Percentiles rank a stretch among this genome's conserved stretches.
Evolutionary conservation across 2,113 vertebrate species (phyloP).

Genomic region (Triplophysa siluroides): DNA sequence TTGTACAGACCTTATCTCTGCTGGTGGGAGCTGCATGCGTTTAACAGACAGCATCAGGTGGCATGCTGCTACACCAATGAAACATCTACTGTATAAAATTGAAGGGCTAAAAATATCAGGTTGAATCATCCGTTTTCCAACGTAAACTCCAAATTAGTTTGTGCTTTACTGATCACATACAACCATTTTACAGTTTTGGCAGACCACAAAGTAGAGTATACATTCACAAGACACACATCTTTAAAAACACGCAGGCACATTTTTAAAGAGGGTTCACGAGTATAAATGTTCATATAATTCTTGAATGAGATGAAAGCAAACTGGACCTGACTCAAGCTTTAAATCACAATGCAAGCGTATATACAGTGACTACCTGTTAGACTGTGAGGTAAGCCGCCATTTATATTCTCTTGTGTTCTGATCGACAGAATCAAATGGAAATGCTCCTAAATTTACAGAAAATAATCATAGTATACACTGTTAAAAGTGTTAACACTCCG

Average conservation of each 20-base stretch:
- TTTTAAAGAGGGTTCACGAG: background rate
- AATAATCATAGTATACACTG: too few relatives aligned
- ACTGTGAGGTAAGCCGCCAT: background rate
- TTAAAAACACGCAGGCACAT: conserved; percentile 1
- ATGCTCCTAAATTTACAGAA: too few relatives aligned
- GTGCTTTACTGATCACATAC: conserved; percentile 20
- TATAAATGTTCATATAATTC: background rate
- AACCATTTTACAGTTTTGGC: conserved; percentile 32
- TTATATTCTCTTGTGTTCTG: background rate
- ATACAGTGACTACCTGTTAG: background rate
- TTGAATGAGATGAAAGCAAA: background rate
- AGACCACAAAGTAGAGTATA: conserved; percentile 29
- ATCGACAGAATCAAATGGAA: background rate
- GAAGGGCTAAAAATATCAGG: background rate
- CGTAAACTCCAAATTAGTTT: conserved; percentile 36
- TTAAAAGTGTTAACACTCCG: too few relatives aligned
- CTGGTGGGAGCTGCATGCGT: conserved; percentile 29
- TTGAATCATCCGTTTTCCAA: background rate
- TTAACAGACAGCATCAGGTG: conserved; percentile 51
- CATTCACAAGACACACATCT: conserved; percentile 31
- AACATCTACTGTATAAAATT: conserved; percentile 22
- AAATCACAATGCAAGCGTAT: background rate
- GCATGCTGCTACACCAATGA: conserved; percentile 37
- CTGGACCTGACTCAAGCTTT: background rate
- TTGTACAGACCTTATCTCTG: conserved; percentile 35